Base-by-base conservation (phyloP, 1,140 invertebrate genomes). In the Zaprionus davidi region DNA sequence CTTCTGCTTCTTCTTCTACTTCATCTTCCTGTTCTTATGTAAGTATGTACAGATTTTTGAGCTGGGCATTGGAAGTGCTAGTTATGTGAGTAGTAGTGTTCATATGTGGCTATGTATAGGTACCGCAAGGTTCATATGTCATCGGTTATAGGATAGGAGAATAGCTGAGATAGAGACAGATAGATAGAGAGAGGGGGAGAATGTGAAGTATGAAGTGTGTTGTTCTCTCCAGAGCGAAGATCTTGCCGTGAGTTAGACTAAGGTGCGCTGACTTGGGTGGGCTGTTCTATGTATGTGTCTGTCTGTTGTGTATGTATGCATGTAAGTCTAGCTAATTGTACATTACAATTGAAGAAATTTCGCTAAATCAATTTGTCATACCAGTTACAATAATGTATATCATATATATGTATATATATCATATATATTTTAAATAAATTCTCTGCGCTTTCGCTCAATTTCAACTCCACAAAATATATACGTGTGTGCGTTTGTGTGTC, bases 291-390 rank as follows among this genome's bases (percentile, higher is more conserved):
- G 31, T 56, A n/a, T 46, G 17, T 41, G 11, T 64, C 6, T 69
- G 31, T 36, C 9, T 55, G 34, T 65, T 22, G 57, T 26, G 13
- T 34, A 46, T 41, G 51, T 60, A n/a, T 55, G 38, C 57, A 56
- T 58, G 56, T 71, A 69, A 78, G 63, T 71, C 82, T 86, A 86
- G 68, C 83, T 86, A 86, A 78, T 49, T 82, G 70, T 83, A 85
- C 81, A 85, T 73, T 83, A 86, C 77, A 80, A 60, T 78, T 80
- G 83, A 83, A 83, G 84, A 86, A 86, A 86, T 88, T 86, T 88
- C 68, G 73, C 84, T 86, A 86, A 71, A 74, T 85, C 63, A 63
- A n/a, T 65, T 65, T 46, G 26, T 58, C 34, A 56, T 65, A 53
- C 58, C 28, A 44, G 34, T 68, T 74, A 46, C 62, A 63, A 63